Conservation (phyloP, 1,140 invertebrate species). For the Globodera rostochiensis region DNA sequence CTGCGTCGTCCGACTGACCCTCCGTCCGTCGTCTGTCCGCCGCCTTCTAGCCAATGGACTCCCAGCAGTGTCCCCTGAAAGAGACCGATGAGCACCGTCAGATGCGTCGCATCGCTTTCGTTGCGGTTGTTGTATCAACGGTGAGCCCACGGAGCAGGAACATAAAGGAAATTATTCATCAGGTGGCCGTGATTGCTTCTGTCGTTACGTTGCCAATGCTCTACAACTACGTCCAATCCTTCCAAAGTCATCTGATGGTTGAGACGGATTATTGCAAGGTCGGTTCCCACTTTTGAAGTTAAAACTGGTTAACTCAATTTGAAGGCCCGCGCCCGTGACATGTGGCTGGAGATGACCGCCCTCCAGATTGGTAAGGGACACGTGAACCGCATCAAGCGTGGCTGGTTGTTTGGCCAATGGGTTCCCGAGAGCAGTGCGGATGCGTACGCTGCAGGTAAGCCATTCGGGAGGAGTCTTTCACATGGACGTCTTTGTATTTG, state of each 20-base stretch:
- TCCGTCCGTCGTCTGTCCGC: conserved; percentile 67
- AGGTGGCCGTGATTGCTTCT: conserved; percentile 60
- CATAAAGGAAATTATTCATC: neutral
- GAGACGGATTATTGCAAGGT: conserved; percentile 66
- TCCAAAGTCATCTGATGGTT: conserved; percentile 64
- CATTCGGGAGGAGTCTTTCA: neutral
- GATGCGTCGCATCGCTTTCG: conserved; percentile 65
- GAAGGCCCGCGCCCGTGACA: conserved; percentile 62
- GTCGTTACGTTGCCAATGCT: conserved; percentile 66
- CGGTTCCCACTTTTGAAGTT: neutral
- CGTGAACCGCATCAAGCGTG: conserved; percentile 60
- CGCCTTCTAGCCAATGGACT: conserved; percentile 72
- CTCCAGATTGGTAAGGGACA: conserved; percentile 65
- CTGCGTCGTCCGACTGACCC: neutral
- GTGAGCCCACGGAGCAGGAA: neutral
- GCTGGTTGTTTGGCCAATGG: conserved; percentile 66
- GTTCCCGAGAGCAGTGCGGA: conserved; percentile 62
- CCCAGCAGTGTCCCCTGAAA: conserved; percentile 28
- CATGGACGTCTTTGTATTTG: neutral
- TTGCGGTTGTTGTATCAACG: conserved; percentile 65
- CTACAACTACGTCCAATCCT: conserved; percentile 65
- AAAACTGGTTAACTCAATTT: conserved; percentile 10
- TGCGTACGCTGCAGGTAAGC: conserved; percentile 27
- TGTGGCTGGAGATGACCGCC: conserved; percentile 66
- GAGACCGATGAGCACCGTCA: conserved; percentile 44